Base-by-base conservation (phyloP, 1,140 invertebrate genomes). In the Oryctes rhinoceros region DNA sequence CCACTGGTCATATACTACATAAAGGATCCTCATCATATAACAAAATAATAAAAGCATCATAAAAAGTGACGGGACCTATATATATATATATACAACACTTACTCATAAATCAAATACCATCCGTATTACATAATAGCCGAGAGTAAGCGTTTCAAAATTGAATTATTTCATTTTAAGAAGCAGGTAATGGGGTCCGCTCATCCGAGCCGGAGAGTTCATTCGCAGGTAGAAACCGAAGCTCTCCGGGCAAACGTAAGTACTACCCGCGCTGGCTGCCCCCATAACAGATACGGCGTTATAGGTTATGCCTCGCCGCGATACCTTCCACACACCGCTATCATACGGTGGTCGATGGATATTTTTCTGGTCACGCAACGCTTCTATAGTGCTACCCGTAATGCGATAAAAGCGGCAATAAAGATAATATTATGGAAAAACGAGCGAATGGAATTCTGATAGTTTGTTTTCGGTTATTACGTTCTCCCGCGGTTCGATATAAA, bases 351-450 rank as follows among this genome's bases (percentile, higher is more conserved):
- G 39, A 44, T 10, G 39, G 39, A 44, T 53, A 13, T 53, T 53
- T 53, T 53, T 53, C 49, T 53, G n/a, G 49, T 53, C 49, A 53
- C 49, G 49, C 49, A 53, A 53, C 13, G 49, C 49, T 53, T 53
- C n/a, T 53, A 53, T 53, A 13, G n/a, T 53, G 49, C n/a, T 53
- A 53, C n/a, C 49, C 7, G 11, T 53, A 53, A 53, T 53, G n/a
- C n/a, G n/a, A 53, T 15, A 53, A 53, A 15, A 53, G 49, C 49
- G n/a, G 49, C n/a, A 53, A 53, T 53, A 53, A 53, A 53, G 49
- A 53, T 53, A 53, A 53, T 18, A 53, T 53, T 53, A 53, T 53
- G 13, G 11, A 4, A 13, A 53, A 18, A 18, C n/a, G 1, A 53
- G 4, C 4, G n/a, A 53, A 53, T 53, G 11, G 49, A 53, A 53